A percentile compares a stretch with the other conserved stretches of the same genome.
Conservation (phyloP, 37 sponge, comb jelly and placozoan species). For the Dysidea cf. avara region DNA sequence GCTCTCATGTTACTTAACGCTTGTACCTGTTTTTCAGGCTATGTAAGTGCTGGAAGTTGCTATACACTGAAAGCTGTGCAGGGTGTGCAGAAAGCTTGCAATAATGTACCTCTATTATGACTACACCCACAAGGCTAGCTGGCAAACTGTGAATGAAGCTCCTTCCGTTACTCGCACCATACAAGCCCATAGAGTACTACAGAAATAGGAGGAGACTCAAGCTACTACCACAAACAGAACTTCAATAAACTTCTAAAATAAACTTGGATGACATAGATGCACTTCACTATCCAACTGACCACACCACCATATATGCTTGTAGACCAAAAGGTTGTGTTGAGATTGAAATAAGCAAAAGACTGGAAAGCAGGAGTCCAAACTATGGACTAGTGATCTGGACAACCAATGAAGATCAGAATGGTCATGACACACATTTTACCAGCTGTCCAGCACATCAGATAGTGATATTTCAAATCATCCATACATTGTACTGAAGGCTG, state of each 20-base stretch:
- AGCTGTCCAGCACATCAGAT: no score
- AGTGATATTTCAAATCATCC: no score
- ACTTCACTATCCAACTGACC: not conserved
- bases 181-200: conserved; percentile 12
- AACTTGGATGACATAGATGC: conserved; percentile 45
- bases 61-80: no score
- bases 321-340: conserved; percentile 14
- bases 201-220: conserved; percentile 30
- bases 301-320: conserved; percentile 16
- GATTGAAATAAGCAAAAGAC: conserved; percentile 28
- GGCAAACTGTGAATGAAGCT: conserved; percentile 12
- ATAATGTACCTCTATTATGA: no score
- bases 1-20: no score
- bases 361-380: conserved; percentile 23
- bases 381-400: conserved; percentile 41
- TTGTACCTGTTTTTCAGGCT: no score
- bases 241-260: no score
- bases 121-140: conserved; percentile 30
- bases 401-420: conserved; percentile 10
- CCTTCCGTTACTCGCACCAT: conserved; percentile 24
- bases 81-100: no score
- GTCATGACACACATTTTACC: conserved; percentile 18
- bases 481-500: no score
- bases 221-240: conserved; percentile 14
- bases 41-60: no score